Percentiles rank a stretch among this genome's conserved stretches.
These are phyloP conservation scores for Brachirus orientalis DNA, from an alignment of 2,113 vertebrate genomes.

Conservation along the genomic window DNA sequence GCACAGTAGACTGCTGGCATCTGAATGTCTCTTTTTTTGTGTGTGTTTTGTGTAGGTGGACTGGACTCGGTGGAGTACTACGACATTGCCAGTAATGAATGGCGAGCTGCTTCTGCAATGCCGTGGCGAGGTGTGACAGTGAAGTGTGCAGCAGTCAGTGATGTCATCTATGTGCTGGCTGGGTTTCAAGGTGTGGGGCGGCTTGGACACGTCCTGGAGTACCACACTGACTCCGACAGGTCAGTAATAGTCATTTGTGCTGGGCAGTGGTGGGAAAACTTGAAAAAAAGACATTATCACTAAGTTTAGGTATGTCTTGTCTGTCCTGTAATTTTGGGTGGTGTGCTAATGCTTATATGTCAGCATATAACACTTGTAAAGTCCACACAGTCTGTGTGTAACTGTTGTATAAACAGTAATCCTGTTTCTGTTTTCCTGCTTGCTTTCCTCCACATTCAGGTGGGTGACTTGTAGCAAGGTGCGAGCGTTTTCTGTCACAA, in stretches of 20 bases:
- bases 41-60: slow-evolving; percentile 82
- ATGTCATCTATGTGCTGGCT: slow-evolving; percentile 92
- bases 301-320: too few species aligned
- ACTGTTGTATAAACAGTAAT: too few species aligned
- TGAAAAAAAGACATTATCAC: not conserved
- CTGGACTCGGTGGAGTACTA: slow-evolving; percentile 97
- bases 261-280: not conserved
- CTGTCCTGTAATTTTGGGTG: too few species aligned
- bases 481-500: slow-evolving; percentile 95
- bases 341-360: too few species aligned
- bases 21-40: not conserved
- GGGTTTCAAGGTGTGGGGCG: slow-evolving; percentile 97
- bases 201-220: slow-evolving; percentile 94
- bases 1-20: not conserved
- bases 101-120: slow-evolving; percentile 93
- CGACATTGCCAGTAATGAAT: slow-evolving; percentile 93
- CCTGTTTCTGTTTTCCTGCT: not conserved
- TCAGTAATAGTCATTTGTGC: slow-evolving; percentile 41
- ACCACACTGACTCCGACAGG: slow-evolving; percentile 94
- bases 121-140: slow-evolving; percentile 96
- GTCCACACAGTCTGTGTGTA: too few species aligned
- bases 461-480: slow-evolving; percentile 93
- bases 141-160: slow-evolving; percentile 94
- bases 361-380: too few species aligned
- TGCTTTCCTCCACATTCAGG: slow-evolving; percentile 13